These are phyloP conservation scores for Fukomys damarensis DNA, from an alignment of 2,113 vertebrate species.

Conservation along the genomic window DNA sequence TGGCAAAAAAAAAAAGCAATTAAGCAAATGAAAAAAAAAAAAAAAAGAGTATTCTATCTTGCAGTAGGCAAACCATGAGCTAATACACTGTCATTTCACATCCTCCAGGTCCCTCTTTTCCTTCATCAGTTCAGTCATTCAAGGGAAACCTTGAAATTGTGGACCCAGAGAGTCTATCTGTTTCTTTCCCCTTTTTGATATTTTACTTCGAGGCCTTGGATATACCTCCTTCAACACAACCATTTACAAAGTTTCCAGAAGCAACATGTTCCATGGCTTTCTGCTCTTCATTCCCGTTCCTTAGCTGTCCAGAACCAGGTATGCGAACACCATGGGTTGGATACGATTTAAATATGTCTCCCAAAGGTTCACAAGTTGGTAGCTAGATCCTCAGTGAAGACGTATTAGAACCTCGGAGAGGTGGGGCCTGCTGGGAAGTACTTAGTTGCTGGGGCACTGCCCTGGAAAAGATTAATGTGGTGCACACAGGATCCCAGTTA, in stretches of 20 bases:
- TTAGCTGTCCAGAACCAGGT: not conserved
- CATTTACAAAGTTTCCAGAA: slow-evolving; percentile 13
- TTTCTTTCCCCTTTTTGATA: not conserved
- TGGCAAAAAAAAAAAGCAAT: not conserved
- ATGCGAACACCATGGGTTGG: not conserved
- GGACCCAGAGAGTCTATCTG: too few species aligned
- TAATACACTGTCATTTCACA: not conserved
- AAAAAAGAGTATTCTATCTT: not conserved
- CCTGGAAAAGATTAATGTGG: not conserved
- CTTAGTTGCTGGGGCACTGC: not conserved
- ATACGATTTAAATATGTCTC: not conserved
- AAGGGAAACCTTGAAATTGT: not conserved
- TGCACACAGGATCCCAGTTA: not conserved
- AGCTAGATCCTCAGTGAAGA: not conserved
- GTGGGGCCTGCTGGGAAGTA: not conserved
- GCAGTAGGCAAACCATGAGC: not conserved
- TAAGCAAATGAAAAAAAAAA: not conserved
- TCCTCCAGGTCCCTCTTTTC: not conserved
- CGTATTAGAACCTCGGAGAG: not conserved
- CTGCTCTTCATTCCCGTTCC: not conserved
- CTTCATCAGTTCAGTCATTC: not conserved
- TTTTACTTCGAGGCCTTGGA: not conserved
- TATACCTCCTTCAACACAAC: not conserved
- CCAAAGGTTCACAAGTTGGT: not conserved
- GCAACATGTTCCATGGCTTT: not conserved